Conservation (phyloP, 1,140 invertebrate genomes). For the Bombus turneri region DNA sequence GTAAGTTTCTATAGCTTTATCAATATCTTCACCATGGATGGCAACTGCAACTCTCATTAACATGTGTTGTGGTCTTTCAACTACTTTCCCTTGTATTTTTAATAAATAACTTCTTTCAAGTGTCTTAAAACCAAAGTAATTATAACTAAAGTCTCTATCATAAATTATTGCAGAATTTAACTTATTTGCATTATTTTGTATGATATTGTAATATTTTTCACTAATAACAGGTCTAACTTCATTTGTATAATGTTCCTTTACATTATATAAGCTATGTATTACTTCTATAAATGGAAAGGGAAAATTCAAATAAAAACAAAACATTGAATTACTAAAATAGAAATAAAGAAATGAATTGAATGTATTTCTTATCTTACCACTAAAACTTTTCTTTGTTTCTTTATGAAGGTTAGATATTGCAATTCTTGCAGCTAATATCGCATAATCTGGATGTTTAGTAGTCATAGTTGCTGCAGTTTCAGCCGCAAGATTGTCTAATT, state of each 20-base stretch:
- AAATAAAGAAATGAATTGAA: constrained; percentile 2
- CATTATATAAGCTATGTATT: constrained; percentile 92
- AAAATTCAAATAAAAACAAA: constrained; percentile 13
- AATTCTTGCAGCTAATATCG: constrained; percentile 96
- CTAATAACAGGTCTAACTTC: constrained; percentile 92
- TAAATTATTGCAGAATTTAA: constrained; percentile 99
- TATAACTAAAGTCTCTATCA: constrained; percentile 98
- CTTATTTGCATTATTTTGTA: constrained; percentile 93
- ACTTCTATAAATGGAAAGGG: constrained; percentile 87
- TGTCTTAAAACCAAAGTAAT: constrained; percentile 99
- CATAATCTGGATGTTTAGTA: constrained; percentile 98
- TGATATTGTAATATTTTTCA: constrained; percentile 91
- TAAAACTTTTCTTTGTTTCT: constrained; percentile 95
- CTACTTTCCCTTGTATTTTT: constrained; percentile 96
- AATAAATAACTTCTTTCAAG: constrained; percentile 97
- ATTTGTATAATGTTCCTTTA: constrained; percentile 89
- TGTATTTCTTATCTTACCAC: constrained; percentile 84
- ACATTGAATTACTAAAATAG: constrained; percentile 11
- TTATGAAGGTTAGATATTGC: constrained; percentile 99
- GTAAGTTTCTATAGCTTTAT: constrained; percentile 97
- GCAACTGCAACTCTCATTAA: constrained; percentile 98
- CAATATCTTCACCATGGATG: constrained; percentile 97
- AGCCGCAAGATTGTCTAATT: constrained; percentile 98
- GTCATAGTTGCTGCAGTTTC: constrained; percentile 98
- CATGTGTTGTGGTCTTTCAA: constrained; percentile 99